Evolutionary conservation across 1,140 invertebrate genomes (phyloP), one percentile per base, ranked within the genome.

Genomic region (Drosophila athabasca): DNA sequence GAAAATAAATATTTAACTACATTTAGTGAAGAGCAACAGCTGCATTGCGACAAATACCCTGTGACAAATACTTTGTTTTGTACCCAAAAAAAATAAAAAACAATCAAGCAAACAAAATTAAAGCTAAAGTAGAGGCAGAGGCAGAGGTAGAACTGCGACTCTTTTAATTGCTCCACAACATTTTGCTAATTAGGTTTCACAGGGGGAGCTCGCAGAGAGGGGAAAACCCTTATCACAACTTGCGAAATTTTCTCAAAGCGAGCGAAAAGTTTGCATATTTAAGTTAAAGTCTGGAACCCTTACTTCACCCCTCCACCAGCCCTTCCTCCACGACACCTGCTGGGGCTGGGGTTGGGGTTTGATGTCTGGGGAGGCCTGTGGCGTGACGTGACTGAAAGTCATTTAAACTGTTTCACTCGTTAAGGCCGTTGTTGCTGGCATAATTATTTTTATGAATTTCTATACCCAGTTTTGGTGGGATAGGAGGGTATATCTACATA

Each of bases 191-290:
- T 65, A 74, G 31, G 43, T 74, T 74, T 74, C 51, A 41, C 66
- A 71, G 60, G 58, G 15, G 9, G 29, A 7, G 17, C 17, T 19
- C 29, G 29, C 24, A 26, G 24, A 2, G 8, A 8, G 29, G 29
- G 31, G 35, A 5, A 9, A 45, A 49, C 52, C 58, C 70, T 74
- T 74, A 74, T 66, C 61, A 58, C 48, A 75, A 52, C 49, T 72
- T 46, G 68, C 58, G 51, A 62, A 55, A 62, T 24, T 35, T 62
- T 54, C 53, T 48, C 46, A 50, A 64, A 53, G 43, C 58, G 15
- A 29, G 49, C n/a, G 44, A 72, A 74, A 74, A 74, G 52, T 74
- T 74, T 74, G 71, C 71, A 74, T 74, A 74, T 74, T 74, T 74
- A 74, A 74, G 41, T 74, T 51, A 39, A 68, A 68, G 65, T 68